Percentiles rank a stretch among this genome's conserved stretches.
phyloP scores from a whole-genome alignment of 2,113 vertebrate species.

The Protobothrops flavoviridis region DNA sequence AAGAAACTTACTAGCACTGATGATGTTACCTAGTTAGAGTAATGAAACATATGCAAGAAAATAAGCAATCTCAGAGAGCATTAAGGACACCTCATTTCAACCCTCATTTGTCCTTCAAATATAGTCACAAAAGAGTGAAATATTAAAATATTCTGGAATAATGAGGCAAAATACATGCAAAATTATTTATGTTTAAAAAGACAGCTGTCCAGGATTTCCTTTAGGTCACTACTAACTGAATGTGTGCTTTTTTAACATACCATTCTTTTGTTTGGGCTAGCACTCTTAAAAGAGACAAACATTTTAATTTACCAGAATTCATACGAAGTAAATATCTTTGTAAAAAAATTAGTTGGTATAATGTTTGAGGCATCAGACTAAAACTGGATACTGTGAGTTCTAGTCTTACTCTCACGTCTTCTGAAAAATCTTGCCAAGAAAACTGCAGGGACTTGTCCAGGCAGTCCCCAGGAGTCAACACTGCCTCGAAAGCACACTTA shows the following conservation, averaged over 20 bases:
- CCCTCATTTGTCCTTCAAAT: background rate
- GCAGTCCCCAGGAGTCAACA: background rate
- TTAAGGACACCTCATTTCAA: too few relatives aligned
- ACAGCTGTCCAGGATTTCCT: background rate
- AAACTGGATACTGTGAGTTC: background rate
- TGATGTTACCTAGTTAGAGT: too few relatives aligned
- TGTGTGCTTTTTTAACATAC: background rate
- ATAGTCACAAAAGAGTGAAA: background rate
- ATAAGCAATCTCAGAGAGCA: too few relatives aligned
- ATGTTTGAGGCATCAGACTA: background rate
- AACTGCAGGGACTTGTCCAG: background rate
- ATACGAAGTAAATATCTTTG: background rate
- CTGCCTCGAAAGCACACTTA: background rate
- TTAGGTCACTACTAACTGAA: background rate
- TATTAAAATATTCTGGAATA: background rate
- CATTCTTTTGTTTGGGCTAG: background rate
- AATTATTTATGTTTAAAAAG: background rate
- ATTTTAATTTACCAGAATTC: background rate
- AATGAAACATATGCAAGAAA: too few relatives aligned
- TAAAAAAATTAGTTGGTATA: background rate
- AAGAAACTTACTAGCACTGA: too few relatives aligned
- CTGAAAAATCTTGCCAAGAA: background rate
- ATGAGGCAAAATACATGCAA: background rate
- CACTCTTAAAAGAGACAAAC: background rate
- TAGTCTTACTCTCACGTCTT: background rate